Evolutionary conservation across 2,797 vertebrate species (phyloP), one percentile per base, ranked within the genome.

Genomic region (Poeciliopsis gracilis): DNA sequence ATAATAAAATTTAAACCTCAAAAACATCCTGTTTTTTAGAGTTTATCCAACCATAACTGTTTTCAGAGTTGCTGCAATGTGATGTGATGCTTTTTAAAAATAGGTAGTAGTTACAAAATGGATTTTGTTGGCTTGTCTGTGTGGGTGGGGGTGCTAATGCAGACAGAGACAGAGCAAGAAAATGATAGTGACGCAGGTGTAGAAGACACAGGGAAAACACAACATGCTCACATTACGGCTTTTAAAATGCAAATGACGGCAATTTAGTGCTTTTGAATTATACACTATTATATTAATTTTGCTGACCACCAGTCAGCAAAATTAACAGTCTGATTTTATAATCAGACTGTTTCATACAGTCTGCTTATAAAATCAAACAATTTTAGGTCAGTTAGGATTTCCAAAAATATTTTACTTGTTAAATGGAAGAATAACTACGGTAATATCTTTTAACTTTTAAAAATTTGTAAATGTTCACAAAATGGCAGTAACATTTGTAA

Each of bases 151-250:
- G 30, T 47, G 72, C 61, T 55, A 45, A 81, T 70, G 49, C 38
- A 72, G 1, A 73, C 47, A 33, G 66, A 84, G 43, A 63, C 47
- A 79, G 45, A 75, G 4, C 0, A 18, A 36, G 70, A 84, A 75
- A 76, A 71, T 70, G 59, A 84, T 77, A 81, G 73, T 79, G 77
- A 77, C 47, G 78, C 1, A 45, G 36, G 10, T 51, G 55, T 69
- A 81, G 79, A 74, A 80, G 59, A 23, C 43, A 16, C 2, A 73
- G 78, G 61, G 72, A 81, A 87, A 87, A 82, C 41, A 85, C 82
- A 79, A 23, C 38, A 28, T 30, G 67, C 25, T 70, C 9, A 45
- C 10, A 53, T 45, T 71, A 66, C 57, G 51, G 4, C 69, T 77
- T 36, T 73, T 36, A 47, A 76, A 78, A 72, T 73, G 25, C 47